Base-by-base conservation (phyloP, 1,140 invertebrate genomes). In the Vanessa atalanta region DNA sequence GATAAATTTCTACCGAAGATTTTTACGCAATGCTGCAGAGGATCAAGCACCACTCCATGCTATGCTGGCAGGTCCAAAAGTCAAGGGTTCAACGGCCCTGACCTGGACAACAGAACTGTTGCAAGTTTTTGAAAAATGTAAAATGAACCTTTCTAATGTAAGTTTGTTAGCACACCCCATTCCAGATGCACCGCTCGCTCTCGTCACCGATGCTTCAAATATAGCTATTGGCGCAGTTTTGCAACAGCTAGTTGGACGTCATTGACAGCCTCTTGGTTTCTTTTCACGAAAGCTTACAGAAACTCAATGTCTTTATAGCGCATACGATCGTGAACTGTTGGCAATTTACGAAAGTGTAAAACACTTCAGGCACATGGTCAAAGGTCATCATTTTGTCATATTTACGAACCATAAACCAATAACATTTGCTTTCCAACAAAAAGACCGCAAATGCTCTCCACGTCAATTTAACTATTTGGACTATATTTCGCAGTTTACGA, bases 151-250 rank as follows among this genome's bases (percentile, higher is more conserved):
- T 31, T 47, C 37, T 26, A 63, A 64, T 8, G 69, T 20, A 16
- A 53, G n/a, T 6, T 11, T 64, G 4, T 50, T 70, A 37, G 47
- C 47, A 50, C 48, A 50, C 51, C 69, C 69, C 0, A 31, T 15
- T 15, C 15, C 16, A 48, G 13, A 61, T 50, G 55, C 60, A 71
- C 50, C n/a, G 48, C 60, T 71, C 13, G 60, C 47, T 11, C 47
- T 71, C 1, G 37, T 63, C 15, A 51, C 57, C 0, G 69, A 71
- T 43, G 69, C 69, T n/a, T 71, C 69, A 15, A 50, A 64, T 50
- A 71, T 5, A 26, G 57, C 57, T 7, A 64, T 63, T 3, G 60
- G 60, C 15, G 68, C 60, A n/a, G 69, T 71, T 15, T 31, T 63
- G 23, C 69, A 71, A 37, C 69, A 64, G 16, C 15, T 47, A 5